Base-by-base conservation (phyloP, 2,113 vertebrate species). In the Syngnathus scovelli region DNA sequence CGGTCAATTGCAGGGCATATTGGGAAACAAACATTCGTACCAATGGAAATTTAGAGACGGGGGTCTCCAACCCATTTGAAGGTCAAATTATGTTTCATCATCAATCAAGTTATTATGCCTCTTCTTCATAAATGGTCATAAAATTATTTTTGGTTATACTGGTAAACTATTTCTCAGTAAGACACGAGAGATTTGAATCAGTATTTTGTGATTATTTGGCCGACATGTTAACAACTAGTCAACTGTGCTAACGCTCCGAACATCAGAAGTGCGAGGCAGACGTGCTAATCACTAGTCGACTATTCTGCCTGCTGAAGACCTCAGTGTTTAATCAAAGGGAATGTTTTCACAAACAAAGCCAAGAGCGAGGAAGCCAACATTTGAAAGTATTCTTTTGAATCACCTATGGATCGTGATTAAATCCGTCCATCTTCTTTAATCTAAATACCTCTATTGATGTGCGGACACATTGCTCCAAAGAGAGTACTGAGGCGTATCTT, bases 371-470 rank as follows among this genome's bases (percentile, higher is more conserved):
- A 49, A 18, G 48, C 48, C 18, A n/a, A 52, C 49, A 52, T 52
- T 21, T 21, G 49, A 21, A 52, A 21, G 19, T 10, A 52, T 27
- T 55, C n/a, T 55, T 27, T 55, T 12, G 5, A 55, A 55, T 4
- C 23, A 12, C 11, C 52, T 55, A 55, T 55, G 21, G 4, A 18
- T 52, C 19, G 49, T 52, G 21, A 52, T 52, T 52, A 52, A 52
- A n/a, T 8, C 49, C 49, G 19, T 55, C 52, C 23, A 55, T 55
- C 52, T 27, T 55, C 52, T 59, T 60, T 19, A 60, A 61, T 61
- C 10, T 61, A 13, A 61, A 41, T 41, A 61, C n/a, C 38, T 13
- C 36, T 39, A 60, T n/a, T 19, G 37, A 43, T 41, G 59, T 43
- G 38, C 59, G 41, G 59, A 61, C 36, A 21, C 11, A 61, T 19